Evolutionary conservation across 1,140 invertebrate genomes (phyloP).

Genomic region (Charaxes varanes): DNA sequence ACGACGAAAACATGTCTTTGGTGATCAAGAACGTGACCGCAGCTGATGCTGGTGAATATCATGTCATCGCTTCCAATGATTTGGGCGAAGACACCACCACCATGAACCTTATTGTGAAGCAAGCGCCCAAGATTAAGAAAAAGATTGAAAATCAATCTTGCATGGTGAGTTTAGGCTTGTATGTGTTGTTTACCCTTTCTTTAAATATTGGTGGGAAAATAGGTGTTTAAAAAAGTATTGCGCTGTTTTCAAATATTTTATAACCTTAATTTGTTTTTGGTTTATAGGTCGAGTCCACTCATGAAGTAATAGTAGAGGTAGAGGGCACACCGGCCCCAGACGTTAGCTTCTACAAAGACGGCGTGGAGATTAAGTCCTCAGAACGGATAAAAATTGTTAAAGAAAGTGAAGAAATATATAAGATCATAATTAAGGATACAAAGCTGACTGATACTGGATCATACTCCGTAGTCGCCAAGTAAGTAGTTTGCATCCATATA

Average conservation of each 20-base stretch:
- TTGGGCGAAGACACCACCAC: slow-evolving; percentile 87
- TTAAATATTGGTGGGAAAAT: too few species aligned
- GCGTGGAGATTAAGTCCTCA: slow-evolving; percentile 81
- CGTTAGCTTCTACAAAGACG: slow-evolving; percentile 91
- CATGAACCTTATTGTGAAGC: slow-evolving; percentile 85
- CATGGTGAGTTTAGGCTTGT: slow-evolving; percentile 67
- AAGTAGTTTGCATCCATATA: slow-evolving; percentile 24
- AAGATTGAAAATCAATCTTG: slow-evolving; percentile 85
- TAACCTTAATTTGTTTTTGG: too few species aligned
- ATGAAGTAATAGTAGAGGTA: slow-evolving; percentile 86
- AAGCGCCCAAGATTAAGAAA: slow-evolving; percentile 87
- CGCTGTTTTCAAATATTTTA: too few species aligned
- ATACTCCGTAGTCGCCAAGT: slow-evolving; percentile 92
- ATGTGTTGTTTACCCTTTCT: too few species aligned
- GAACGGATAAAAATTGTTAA: slow-evolving; percentile 82
- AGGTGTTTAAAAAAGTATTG: too few species aligned
- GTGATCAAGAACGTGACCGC: slow-evolving; percentile 91
- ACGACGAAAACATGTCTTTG: slow-evolving; percentile 92
- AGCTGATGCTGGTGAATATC: slow-evolving; percentile 90
- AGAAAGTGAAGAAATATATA: slow-evolving; percentile 78
- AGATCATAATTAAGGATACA: slow-evolving; percentile 87
- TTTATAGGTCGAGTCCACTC: slow-evolving; percentile 69
- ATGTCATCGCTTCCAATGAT: slow-evolving; percentile 90
- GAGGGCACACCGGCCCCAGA: slow-evolving; percentile 88
- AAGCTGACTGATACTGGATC: slow-evolving; percentile 91